Percentiles rank a stretch among this genome's conserved stretches.
Evolutionary conservation across 2,797 vertebrate species (phyloP).

Genomic region (Enteromius fasciolatus): DNA sequence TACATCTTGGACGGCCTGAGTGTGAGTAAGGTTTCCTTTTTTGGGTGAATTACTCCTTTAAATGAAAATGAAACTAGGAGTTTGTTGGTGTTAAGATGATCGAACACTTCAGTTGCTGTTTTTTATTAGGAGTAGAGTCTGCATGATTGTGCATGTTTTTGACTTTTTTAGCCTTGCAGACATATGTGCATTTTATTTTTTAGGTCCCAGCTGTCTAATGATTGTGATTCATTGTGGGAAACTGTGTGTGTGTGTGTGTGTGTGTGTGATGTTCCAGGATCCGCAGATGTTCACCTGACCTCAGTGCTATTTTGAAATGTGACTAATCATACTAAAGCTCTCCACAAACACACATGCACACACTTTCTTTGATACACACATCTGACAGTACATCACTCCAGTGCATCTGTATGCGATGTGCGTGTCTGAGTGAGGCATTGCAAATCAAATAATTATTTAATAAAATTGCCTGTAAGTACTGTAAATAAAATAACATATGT

Average conservation of each 20-base stretch:
- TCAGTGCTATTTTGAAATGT: slow-evolving; percentile 66
- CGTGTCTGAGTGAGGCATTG: not conserved
- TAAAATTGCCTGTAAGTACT: not conserved
- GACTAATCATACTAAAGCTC: slow-evolving; percentile 66
- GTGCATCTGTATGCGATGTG: not conserved
- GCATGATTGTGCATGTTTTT: not conserved
- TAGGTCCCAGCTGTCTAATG: not conserved
- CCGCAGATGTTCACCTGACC: slow-evolving; percentile 64
- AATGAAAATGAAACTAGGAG: not conserved
- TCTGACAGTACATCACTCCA: not conserved
- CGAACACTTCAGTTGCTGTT: not conserved
- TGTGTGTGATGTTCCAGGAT: not conserved
- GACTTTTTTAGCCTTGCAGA: not conserved
- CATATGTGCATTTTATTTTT: not conserved
- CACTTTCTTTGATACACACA: not conserved
- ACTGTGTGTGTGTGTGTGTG: not conserved
- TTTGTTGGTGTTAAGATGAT: not conserved
- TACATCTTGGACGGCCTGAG: not conserved
- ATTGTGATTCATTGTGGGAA: slow-evolving; percentile 12
- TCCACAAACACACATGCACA: not conserved
- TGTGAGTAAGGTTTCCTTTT: not conserved
- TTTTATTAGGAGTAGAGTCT: not conserved
- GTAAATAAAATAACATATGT: not conserved
- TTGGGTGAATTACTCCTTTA: not conserved
- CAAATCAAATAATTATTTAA: not conserved